phyloP scores from a whole-genome alignment of 2,888 invertebrate species.

The Autographa pulchrina region DNA sequence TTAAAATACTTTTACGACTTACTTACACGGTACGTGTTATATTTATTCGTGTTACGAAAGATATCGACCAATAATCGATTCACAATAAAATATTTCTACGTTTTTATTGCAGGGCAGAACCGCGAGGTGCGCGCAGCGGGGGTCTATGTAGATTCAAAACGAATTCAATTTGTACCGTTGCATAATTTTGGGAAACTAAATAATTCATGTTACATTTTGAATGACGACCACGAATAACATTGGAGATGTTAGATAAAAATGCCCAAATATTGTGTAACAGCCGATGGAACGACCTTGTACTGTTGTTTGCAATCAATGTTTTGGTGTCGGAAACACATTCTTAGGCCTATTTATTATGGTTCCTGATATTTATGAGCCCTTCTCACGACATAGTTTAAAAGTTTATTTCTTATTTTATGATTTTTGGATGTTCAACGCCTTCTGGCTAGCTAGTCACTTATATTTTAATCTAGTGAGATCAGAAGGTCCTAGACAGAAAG shows the following conservation, averaged over 20 bases:
- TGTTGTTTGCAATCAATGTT: conserved; percentile 69
- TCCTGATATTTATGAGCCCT: conserved; percentile 57
- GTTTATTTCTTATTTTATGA: neutral
- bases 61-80: conserved; percentile 64
- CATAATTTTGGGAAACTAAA: conserved; percentile 82
- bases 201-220: conserved; percentile 79
- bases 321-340: conserved; percentile 60
- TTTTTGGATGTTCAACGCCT: neutral
- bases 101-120: conserved; percentile 69
- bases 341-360: conserved; percentile 45
- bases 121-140: conserved; percentile 72
- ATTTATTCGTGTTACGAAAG: conserved; percentile 56
- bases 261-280: conserved; percentile 73
- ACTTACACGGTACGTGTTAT: conserved; percentile 42
- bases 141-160: conserved; percentile 76
- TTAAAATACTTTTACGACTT: conserved; percentile 51
- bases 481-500: too few species aligned
- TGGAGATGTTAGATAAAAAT: conserved; percentile 76
- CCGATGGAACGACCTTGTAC: conserved; percentile 69
- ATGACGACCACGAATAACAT: conserved; percentile 68
- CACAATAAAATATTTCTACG: conserved; percentile 64
- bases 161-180: conserved; percentile 84
- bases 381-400: conserved; percentile 37
- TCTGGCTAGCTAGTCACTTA: too few species aligned
- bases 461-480: too few species aligned